These are phyloP conservation scores for Apus apus DNA, from an alignment of 2,113 vertebrate genomes.

Conservation along the genomic window DNA sequence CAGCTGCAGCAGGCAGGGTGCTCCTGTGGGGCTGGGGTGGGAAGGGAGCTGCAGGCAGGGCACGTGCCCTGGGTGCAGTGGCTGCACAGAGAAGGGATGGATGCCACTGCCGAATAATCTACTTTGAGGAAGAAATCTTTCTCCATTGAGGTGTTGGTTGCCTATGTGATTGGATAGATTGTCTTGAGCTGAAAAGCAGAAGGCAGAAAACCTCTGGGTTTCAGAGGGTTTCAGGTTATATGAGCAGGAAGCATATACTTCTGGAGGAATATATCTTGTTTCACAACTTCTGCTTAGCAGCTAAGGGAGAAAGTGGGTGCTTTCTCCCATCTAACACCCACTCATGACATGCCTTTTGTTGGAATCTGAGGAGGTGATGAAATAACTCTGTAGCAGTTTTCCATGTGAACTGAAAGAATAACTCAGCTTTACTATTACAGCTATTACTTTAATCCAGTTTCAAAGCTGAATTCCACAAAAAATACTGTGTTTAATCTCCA, in stretches of 20 bases:
- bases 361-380: background rate
- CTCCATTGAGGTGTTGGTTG: background rate
- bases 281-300: background rate
- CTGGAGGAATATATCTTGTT: background rate
- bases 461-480: background rate
- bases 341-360: background rate
- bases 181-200: background rate
- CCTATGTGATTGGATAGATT: accelerated
- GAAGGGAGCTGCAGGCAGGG: background rate
- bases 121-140: background rate
- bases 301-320: background rate
- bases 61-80: background rate
- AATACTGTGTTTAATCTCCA: conserved; percentile 13
- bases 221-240: background rate
- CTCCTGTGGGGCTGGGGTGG: background rate
- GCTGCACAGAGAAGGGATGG: accelerated
- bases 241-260: background rate
- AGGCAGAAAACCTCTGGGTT: background rate
- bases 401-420: background rate
- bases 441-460: background rate
- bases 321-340: background rate
- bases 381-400: conserved; percentile 9
- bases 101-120: background rate
- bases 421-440: background rate
- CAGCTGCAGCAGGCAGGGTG: too few relatives aligned